A percentile compares a stretch with the other conserved stretches of the same genome.
These are phyloP conservation scores for Euplagia quadripunctaria DNA, from an alignment of 2,888 invertebrate species.

Conservation along the genomic window DNA sequence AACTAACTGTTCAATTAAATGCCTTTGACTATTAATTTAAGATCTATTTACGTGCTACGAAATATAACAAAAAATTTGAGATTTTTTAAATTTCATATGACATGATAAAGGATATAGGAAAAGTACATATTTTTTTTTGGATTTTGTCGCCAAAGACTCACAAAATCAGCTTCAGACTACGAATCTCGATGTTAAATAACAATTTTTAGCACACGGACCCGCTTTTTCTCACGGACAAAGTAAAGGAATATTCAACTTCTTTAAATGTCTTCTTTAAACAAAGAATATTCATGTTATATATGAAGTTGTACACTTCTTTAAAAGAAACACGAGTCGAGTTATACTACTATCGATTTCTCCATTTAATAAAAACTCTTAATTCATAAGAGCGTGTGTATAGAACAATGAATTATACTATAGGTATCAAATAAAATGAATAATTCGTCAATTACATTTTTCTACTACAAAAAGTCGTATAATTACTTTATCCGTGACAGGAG, in stretches of 20 bases:
- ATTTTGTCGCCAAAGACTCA: constrained; percentile 25
- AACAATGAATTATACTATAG: not conserved
- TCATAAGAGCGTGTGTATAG: not conserved
- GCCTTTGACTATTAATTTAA: constrained; percentile 12
- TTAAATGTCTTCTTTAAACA: not conserved
- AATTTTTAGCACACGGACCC: not conserved
- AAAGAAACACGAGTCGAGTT: not conserved
- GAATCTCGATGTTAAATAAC: constrained; percentile 33
- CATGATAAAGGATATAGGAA: constrained; percentile 1
- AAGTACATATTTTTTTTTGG: not conserved
- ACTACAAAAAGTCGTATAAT: not conserved
- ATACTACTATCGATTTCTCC: not conserved
- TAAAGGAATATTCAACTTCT: not conserved
- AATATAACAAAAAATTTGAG: not conserved
- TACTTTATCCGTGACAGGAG: constrained; percentile 16
- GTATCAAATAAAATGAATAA: too few species aligned
- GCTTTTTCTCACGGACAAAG: not conserved
- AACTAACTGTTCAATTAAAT: constrained; percentile 16
- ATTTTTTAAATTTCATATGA: constrained; percentile 10
- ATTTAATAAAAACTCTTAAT: not conserved
- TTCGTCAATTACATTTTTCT: not conserved
- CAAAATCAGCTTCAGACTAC: constrained; percentile 48
- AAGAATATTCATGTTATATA: not conserved
- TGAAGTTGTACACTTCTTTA: not conserved
- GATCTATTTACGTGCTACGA: constrained; percentile 2